Evolutionary conservation across 2,113 vertebrate genomes (phyloP).

Genomic region (Glareola pratincola): DNA sequence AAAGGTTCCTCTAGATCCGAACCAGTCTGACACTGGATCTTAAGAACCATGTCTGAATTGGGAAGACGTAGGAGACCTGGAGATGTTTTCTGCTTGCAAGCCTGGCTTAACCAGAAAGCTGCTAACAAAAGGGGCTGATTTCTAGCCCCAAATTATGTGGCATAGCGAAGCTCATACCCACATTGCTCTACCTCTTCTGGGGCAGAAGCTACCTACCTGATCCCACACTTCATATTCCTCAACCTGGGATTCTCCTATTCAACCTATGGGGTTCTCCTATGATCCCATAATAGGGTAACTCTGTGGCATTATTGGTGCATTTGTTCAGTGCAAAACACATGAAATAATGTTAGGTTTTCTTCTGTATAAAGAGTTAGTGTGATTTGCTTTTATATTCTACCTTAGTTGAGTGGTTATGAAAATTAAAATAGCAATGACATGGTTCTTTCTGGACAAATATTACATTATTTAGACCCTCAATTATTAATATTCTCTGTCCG

Average conservation of each 20-base stretch:
- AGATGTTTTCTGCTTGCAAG: neutral
- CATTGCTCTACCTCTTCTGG: neutral
- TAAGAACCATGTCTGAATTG: neutral
- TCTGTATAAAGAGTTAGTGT: neutral
- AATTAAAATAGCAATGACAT: neutral
- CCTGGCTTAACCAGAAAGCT: neutral
- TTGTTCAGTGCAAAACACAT: neutral
- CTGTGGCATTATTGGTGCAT: neutral
- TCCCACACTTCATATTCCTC: neutral
- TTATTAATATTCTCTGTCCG: neutral
- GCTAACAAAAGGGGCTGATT: neutral
- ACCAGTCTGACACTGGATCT: neutral
- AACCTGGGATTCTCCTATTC: neutral
- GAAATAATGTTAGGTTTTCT: neutral
- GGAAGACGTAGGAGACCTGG: neutral
- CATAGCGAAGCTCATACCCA: neutral
- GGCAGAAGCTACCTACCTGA: neutral
- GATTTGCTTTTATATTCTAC: neutral
- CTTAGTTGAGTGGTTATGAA: neutral
- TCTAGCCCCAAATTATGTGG: neutral
- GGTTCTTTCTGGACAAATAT: neutral
- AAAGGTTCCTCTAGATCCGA: neutral
- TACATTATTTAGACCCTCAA: conserved; percentile 9
- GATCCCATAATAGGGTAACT: neutral
- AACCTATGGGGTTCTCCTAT: neutral